Percentiles rank a stretch among this genome's conserved stretches.
Evolutionary conservation across 2,113 vertebrate genomes (phyloP).

Genomic region (Ursus arctos): DNA sequence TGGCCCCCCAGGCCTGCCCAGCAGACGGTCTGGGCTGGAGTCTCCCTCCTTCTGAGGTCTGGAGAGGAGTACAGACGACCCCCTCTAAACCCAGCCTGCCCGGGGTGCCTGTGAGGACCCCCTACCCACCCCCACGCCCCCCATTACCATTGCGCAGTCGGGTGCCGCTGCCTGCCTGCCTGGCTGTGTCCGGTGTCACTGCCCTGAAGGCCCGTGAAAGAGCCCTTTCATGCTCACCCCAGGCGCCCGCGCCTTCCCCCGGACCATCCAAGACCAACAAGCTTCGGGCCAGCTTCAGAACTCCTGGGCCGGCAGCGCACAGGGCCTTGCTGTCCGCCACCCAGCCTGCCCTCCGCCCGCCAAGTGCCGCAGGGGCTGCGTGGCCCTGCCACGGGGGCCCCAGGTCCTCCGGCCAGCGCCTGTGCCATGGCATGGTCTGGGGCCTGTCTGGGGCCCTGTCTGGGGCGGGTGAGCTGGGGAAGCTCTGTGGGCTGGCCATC

Average conservation of each 20-base stretch:
- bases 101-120: conserved; percentile 6
- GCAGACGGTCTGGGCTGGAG: neutral
- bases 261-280: conserved; percentile 46
- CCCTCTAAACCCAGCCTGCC: neutral
- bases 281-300: neutral
- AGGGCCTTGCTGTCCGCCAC: fast-evolving
- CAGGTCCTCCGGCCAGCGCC: neutral
- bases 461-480: fast-evolving
- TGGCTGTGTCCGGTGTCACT: neutral
- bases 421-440: fast-evolving
- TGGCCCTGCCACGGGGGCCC: neutral
- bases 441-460: neutral
- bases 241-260: conserved; percentile 48
- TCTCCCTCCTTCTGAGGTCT: neutral
- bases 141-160: neutral
- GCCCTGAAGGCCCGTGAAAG: neutral
- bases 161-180: neutral
- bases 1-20: neutral
- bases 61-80: neutral
- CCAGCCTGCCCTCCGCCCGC: neutral
- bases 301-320: fast-evolving
- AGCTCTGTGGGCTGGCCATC: neutral
- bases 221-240: neutral
- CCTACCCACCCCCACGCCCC: neutral
- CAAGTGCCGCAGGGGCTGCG: fast-evolving